Evolutionary conservation across 2,888 invertebrate species (phyloP).

Genomic region (Synanthedon myopaeformis): DNA sequence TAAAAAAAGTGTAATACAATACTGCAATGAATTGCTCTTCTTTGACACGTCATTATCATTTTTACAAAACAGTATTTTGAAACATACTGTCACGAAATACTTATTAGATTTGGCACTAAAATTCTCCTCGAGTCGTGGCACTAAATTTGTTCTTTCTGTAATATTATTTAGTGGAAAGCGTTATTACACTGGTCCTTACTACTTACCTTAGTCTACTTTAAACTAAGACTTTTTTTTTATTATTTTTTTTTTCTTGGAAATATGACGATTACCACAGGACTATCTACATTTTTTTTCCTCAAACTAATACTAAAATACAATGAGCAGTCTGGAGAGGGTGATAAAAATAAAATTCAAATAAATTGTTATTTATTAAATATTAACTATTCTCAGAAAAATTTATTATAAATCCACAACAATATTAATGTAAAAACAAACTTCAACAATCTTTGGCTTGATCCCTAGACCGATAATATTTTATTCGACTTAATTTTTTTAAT

Average conservation of each 20-base stretch:
- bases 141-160: slow-evolving; percentile 26
- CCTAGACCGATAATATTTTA: slow-evolving; percentile 77
- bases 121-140: slow-evolving; percentile 30
- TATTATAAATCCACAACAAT: slow-evolving; percentile 67
- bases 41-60: slow-evolving; percentile 14
- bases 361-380: slow-evolving; percentile 50
- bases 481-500: slow-evolving; percentile 47
- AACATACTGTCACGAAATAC: not conserved
- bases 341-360: slow-evolving; percentile 48
- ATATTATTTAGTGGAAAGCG: slow-evolving; percentile 35
- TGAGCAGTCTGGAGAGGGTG: slow-evolving; percentile 68
- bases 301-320: slow-evolving; percentile 56
- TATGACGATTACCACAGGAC: slow-evolving; percentile 57
- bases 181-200: slow-evolving; percentile 50
- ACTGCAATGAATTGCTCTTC: slow-evolving; percentile 10
- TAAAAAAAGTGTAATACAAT: slow-evolving; percentile 39
- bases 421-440: slow-evolving; percentile 68
- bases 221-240: slow-evolving; percentile 50
- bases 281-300: slow-evolving; percentile 38
- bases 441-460: slow-evolving; percentile 88
- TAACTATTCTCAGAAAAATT: slow-evolving; percentile 63
- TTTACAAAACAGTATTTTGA: slow-evolving; percentile 3
- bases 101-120: slow-evolving; percentile 2
- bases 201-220: slow-evolving; percentile 51
- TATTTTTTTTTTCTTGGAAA: slow-evolving; percentile 55